Percentiles rank a stretch among this genome's conserved stretches.
These are phyloP conservation scores for Chrysocyon brachyurus DNA, from an alignment of 2,797 vertebrate genomes.

Conservation along the genomic window DNA sequence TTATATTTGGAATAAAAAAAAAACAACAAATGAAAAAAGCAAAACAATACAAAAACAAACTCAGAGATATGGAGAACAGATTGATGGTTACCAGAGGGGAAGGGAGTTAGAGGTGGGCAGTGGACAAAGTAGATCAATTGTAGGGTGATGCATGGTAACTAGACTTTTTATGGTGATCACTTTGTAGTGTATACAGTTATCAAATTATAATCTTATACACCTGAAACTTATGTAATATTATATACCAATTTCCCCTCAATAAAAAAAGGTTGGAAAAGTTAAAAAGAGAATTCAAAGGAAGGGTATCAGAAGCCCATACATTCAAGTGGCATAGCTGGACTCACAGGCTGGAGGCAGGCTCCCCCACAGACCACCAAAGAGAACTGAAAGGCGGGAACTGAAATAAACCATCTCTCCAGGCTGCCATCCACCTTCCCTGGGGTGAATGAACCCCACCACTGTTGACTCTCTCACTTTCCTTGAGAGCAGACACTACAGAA, in stretches of 20 bases:
- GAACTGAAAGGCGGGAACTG: background rate
- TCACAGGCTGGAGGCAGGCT: background rate
- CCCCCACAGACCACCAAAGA: background rate
- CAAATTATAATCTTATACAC: background rate
- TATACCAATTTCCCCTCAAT: background rate
- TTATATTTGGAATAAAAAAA: background rate
- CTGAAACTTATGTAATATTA: background rate
- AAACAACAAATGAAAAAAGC: background rate
- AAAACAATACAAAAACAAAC: background rate
- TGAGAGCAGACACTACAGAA: background rate
- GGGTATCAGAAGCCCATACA: background rate
- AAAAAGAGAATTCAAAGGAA: background rate
- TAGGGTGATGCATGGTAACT: background rate
- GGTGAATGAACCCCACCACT: background rate
- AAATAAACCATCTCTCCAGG: background rate
- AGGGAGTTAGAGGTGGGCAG: background rate
- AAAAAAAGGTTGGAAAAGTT: background rate
- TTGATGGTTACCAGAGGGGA: background rate
- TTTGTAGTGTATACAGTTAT: background rate
- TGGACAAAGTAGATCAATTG: background rate
- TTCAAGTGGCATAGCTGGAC: background rate
- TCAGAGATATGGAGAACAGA: background rate
- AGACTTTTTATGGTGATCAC: background rate
- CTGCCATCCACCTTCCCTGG: background rate
- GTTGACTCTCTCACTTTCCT: background rate